Conservation (phyloP, 2,113 vertebrate species). For the Upupa epops region DNA sequence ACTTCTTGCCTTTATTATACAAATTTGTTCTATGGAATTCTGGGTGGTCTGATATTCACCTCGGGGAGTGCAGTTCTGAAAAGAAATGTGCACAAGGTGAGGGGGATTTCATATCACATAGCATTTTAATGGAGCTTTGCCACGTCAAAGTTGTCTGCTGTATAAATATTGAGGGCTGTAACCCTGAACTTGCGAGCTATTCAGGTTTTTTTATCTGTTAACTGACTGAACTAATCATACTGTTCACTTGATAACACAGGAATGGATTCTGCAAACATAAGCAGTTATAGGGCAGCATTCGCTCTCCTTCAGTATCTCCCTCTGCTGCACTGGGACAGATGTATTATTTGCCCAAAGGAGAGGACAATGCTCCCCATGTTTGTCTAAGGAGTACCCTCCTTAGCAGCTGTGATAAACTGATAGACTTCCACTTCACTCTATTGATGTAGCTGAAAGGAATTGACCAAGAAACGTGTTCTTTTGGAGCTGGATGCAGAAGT, state of each 20-base stretch:
- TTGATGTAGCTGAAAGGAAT: not conserved
- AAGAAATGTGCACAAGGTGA: not conserved
- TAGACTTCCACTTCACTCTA: not conserved
- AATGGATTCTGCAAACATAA: not conserved
- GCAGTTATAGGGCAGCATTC: not conserved
- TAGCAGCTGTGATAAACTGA: not conserved
- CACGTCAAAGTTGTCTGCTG: not conserved
- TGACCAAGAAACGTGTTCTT: fast-evolving
- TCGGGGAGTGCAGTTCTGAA: not conserved
- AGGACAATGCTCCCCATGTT: not conserved
- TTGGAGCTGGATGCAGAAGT: not conserved
- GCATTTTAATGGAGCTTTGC: not conserved
- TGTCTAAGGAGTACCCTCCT: not conserved
- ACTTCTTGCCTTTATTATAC: not conserved
- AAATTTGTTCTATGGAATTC: not conserved
- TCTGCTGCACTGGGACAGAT: not conserved
- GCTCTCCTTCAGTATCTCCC: not conserved
- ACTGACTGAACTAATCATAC: not conserved
- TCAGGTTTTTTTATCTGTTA: not conserved
- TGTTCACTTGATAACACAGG: not conserved
- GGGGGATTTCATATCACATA: not conserved
- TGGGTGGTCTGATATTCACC: not conserved
- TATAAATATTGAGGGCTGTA: not conserved
- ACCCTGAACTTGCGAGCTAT: not conserved
- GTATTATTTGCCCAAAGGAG: not conserved